phyloP scores from a whole-genome alignment of 2,113 vertebrate genomes.

The Bungarus multicinctus region DNA sequence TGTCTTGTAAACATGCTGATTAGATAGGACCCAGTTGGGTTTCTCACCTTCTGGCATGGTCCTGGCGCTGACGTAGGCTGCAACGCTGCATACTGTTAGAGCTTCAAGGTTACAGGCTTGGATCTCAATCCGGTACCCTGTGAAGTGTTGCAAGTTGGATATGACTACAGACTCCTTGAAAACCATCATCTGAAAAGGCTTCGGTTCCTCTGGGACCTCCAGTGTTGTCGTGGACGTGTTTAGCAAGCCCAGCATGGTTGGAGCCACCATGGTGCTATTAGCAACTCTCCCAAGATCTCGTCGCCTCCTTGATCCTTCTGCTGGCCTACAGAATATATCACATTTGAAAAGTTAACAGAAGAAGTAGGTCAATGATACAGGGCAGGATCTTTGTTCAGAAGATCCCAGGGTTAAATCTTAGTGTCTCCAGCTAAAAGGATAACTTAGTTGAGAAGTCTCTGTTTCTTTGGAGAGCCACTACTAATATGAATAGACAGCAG shows the following conservation, averaged over 20 bases:
- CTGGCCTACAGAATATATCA: conserved; percentile 66
- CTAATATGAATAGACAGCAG: not conserved
- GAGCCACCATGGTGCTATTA: conserved; percentile 70
- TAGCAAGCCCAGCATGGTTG: conserved; percentile 56
- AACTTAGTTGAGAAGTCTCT: not conserved
- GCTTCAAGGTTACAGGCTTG: conserved; percentile 88
- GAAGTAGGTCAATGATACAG: not conserved
- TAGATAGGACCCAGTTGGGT: not conserved
- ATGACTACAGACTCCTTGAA: conserved; percentile 88
- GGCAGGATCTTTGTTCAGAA: not conserved
- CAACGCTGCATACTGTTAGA: conserved; percentile 82
- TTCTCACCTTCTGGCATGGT: conserved; percentile 91
- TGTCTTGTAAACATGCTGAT: not conserved
- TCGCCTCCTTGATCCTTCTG: conserved; percentile 68
- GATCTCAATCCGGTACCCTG: conserved; percentile 95
- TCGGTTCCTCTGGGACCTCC: conserved; percentile 66
- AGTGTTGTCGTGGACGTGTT: conserved; percentile 62
- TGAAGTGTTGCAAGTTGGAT: conserved; percentile 90
- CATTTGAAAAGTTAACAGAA: not conserved
- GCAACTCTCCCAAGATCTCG: conserved; percentile 78
- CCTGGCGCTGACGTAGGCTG: conserved; percentile 87
- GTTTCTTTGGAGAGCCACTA: not conserved
- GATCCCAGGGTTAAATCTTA: not conserved
- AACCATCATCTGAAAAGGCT: conserved; percentile 77
- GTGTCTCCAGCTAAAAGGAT: not conserved